Base-by-base conservation (phyloP, 2,797 vertebrate genomes). In the Carduelis carduelis region DNA sequence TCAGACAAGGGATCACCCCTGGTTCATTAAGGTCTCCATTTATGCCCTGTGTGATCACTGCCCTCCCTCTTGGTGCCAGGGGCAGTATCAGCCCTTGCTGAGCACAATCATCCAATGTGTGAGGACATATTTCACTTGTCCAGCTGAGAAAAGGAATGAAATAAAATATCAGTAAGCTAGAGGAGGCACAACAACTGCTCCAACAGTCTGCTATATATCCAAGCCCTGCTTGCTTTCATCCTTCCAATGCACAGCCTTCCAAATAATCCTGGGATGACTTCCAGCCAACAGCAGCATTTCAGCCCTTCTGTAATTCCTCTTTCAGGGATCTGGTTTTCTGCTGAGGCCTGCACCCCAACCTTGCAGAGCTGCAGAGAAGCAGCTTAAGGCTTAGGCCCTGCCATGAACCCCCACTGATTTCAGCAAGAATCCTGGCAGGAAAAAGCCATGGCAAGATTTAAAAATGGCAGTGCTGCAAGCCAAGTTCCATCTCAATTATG, bases 181-280 rank as follows among this genome's bases (percentile, higher is more conserved):
- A 75, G 27, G 28, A 78, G 27, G 37, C 47, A 83, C 63, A 76
- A 72, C 52, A 77, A 56, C n/a, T 49, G 46, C 13, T 63, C 76
- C 70, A 83, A 72, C 70, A 53, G 18, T n/a, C 79, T 80, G 39
- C 50, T 57, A 78, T 14, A 27, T 21, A 89, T 46, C 72, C 85
- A 86, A 90, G 28, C 14, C 28, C 37, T 22, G 27, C 37, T 32
- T 69, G 86, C 80, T 92, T 49, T 91, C 91, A 89, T 35, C 91
- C 93, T 96, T 91, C 66, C 61, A 61, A 34, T 80, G 79, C 55
- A 86, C 95, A 97, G 69, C 91, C 93, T 96, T 91, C 66, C 61
- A 61, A 34, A n/a, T 20, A 63, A 92, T 43, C 55, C 5, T 35
- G 70, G 56, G 83, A 69, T 55, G 43, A 72, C 47, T 69, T 59